Base-by-base conservation (phyloP, 1,140 invertebrate genomes). In the Aporrectodea caliginosa region DNA sequence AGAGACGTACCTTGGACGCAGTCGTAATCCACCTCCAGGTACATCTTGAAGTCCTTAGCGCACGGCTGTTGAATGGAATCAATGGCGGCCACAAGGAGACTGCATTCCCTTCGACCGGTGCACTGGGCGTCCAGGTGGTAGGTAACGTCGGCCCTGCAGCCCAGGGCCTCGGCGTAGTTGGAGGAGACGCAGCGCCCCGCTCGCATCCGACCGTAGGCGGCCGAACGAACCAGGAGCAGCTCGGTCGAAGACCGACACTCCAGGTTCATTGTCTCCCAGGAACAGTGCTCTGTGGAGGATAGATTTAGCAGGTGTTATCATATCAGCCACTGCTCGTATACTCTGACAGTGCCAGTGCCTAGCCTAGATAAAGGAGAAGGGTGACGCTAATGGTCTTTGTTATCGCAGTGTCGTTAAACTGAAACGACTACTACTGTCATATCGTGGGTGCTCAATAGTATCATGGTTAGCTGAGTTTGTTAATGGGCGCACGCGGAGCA, bases 21-120 rank as follows among this genome's bases (percentile, higher is more conserved):
- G 14, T 78, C 29, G 73, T 81, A 78, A 30, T 16, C 69, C 35
- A 78, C 75, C 43, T 81, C 75, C 22, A 81, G 77, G 80, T 78
- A 81, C 34, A 76, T 30, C 35, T 81, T 78, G 76, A 81, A 78
- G 72, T 81, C 80, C 58, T 81, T 81, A 35, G 76, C 58, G 31
- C 80, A 81, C 1, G 80, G 80, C 70, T 81, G 80, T 14, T 69
- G 69, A n/a, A 81, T 31, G 16, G 58, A 32, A 34, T 81, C 80
- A 1, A 81, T 30, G 32, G 71, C 73, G 14, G 78, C 80, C 14
- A 81, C 80, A 27, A 81, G 71, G 32, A 81, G 69, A 30, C 72
- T 58, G 58, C 80, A 81, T 31, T 73, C 35, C 27, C 58, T 30
- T 34, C 77, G 76, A 68, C 80, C 80, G 22, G 69, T 73, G 72